Evolutionary conservation across 2,888 invertebrate genomes (phyloP), one percentile per base, ranked within the genome.

Genomic region (Thereva unica): DNA sequence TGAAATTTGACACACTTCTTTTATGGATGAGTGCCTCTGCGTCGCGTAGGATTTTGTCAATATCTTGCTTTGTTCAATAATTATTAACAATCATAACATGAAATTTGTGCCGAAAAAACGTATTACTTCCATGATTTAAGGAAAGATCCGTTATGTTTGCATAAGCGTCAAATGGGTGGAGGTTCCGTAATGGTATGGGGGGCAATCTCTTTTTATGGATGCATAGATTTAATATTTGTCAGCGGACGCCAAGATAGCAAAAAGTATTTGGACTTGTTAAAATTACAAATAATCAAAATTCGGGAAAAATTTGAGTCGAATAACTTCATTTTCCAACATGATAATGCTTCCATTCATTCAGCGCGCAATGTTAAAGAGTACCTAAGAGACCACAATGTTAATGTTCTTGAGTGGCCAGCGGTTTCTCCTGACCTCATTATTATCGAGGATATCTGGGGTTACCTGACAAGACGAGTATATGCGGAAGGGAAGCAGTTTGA

Each of bases 201-300:
- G 9, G 49, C 49, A 8, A 49, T 49, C 34, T 49, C 49, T 34
- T 49, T 23, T 10, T 49, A 49, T 2, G 49, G 49, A 49, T 49
- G 49, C 7, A 49, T n/a, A n/a, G 49, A 8, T 10, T 49, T 10
- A 49, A n/a, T 49, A 49, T 49, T 49, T 49, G 49, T n/a, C 49
- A 49, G 49, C 34, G 10, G 9, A n/a, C 49, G 10, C 10, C 49
- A 49, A 7, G 7, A 49, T 49, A 49, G 49, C 3, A 12, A 49
- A 49, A 49, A 49, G 10, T 49, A 49, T 49, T n/a, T 49, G 10
- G 49, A 49, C 12, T n/a, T 49, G 34, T 49, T 49, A 49, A 49
- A 7, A n/a, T 10, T n/a, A 49, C 49, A 49, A 49, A 5, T 7
- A 49, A 10, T 49, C 34, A 49, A 49, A 49, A 49, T 49, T 49